phyloP scores from a whole-genome alignment of 1,140 invertebrate species.

The Dendrolimus kikuchii region DNA sequence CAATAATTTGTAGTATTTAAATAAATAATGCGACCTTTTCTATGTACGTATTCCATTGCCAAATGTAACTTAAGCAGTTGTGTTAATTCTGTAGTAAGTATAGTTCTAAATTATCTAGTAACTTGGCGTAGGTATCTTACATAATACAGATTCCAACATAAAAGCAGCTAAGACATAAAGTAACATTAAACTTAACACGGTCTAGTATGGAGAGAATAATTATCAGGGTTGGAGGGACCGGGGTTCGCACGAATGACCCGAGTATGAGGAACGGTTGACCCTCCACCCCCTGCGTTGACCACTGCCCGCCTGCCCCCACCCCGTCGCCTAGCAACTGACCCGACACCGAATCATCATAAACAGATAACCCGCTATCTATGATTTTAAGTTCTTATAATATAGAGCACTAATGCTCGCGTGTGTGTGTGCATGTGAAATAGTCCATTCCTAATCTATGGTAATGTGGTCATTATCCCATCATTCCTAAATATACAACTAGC shows the following conservation, averaged over 20 bases:
- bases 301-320: slow-evolving; percentile 63
- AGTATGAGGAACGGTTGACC: slow-evolving; percentile 57
- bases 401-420: too few relatives aligned
- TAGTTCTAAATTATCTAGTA: not conserved
- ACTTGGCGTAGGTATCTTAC: too few relatives aligned
- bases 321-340: slow-evolving; percentile 60
- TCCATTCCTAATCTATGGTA: too few relatives aligned
- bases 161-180: slow-evolving; percentile 22
- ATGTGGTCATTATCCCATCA: too few relatives aligned
- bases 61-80: too few relatives aligned
- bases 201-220: slow-evolving; percentile 53
- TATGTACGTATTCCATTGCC: too few relatives aligned
- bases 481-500: too few relatives aligned
- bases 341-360: slow-evolving; percentile 71
- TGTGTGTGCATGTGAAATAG: too few relatives aligned
- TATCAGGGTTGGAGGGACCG: slow-evolving; percentile 38
- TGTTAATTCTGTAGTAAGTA: slow-evolving; percentile 3
- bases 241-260: slow-evolving; percentile 29
- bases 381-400: slow-evolving; percentile 23
- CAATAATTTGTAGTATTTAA: too few relatives aligned
- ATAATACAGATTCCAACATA: too few relatives aligned
- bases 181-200: slow-evolving; percentile 47
- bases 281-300: slow-evolving; percentile 34
- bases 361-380: slow-evolving; percentile 67
- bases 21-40: too few relatives aligned